Conservation (phyloP, 1,140 invertebrate species). For the Bicyclus anynana region DNA sequence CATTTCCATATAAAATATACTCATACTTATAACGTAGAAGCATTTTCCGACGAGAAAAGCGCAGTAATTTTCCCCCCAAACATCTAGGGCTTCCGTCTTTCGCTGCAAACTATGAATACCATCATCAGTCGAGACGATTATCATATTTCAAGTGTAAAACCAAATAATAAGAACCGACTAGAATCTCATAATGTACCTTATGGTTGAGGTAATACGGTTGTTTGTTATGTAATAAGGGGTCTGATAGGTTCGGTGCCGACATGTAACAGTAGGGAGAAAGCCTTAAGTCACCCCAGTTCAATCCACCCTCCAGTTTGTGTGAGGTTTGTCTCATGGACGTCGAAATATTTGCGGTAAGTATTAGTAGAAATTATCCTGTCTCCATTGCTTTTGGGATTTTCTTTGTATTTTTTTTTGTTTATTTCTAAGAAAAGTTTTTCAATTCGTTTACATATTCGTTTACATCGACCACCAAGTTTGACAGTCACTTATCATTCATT, state of each 20-base stretch:
- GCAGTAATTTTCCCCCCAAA: slow-evolving; percentile 44
- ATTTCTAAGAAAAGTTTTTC: not conserved
- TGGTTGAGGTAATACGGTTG: slow-evolving; percentile 5
- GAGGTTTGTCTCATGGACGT: slow-evolving; percentile 56
- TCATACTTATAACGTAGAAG: not conserved
- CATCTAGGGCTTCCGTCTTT: slow-evolving; percentile 60
- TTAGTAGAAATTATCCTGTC: slow-evolving; percentile 33
- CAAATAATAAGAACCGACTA: slow-evolving; percentile 16
- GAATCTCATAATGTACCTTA: slow-evolving; percentile 18
- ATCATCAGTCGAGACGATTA: slow-evolving; percentile 65
- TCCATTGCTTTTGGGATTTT: slow-evolving; percentile 29
- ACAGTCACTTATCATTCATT: too few relatives aligned
- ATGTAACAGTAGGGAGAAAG: slow-evolving; percentile 47
- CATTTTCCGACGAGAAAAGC: slow-evolving; percentile 24
- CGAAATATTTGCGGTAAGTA: slow-evolving; percentile 63
- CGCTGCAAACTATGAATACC: slow-evolving; percentile 68
- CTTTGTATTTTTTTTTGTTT: not conserved
- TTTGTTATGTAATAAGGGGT: not conserved
- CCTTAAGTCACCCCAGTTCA: slow-evolving; percentile 48
- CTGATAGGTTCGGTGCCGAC: slow-evolving; percentile 25
- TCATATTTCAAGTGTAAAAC: slow-evolving; percentile 64
- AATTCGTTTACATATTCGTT: too few relatives aligned
- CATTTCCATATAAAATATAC: not conserved
- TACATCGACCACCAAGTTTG: too few relatives aligned
- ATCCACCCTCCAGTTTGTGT: slow-evolving; percentile 52